Evolutionary conservation across 2,797 vertebrate species (phyloP).

Genomic region (Thaleichthys pacificus): DNA sequence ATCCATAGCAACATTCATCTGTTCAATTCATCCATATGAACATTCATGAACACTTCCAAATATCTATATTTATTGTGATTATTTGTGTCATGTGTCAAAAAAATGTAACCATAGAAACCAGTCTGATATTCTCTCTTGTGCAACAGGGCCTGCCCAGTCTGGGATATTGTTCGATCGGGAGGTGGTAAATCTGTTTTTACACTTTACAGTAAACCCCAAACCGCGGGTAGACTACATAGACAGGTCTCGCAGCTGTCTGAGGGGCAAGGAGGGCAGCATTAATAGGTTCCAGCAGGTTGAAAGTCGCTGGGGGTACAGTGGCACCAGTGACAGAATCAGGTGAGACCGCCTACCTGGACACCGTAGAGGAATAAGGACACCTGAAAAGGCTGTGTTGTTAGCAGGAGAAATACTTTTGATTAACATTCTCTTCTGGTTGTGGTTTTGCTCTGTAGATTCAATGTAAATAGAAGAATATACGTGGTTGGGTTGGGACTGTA

Average conservation of each 20-base stretch:
- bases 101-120: conserved; percentile 63
- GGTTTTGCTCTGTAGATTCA: conserved; percentile 80
- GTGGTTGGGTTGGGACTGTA: conserved; percentile 97
- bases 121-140: conserved; percentile 75
- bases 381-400: not conserved
- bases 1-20: not conserved
- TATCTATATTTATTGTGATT: conserved; percentile 10
- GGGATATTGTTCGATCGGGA: conserved; percentile 92
- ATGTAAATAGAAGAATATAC: conserved; percentile 94
- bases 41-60: conserved; percentile 1
- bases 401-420: too few species aligned
- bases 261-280: conserved; percentile 97
- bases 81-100: conserved; percentile 54
- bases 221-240: conserved; percentile 97
- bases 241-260: conserved; percentile 93
- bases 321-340: conserved; percentile 97
- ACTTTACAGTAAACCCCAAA: conserved; percentile 99
- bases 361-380: not conserved
- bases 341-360: conserved; percentile 49
- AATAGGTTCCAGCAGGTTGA: conserved; percentile 98
- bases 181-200: conserved; percentile 96
- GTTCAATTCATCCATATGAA: not conserved
- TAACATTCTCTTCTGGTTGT: not conserved
- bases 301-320: conserved; percentile 99
- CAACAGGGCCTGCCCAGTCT: conserved; percentile 91